Percentiles rank a stretch among this genome's conserved stretches.
Evolutionary conservation across 2,113 vertebrate genomes (phyloP).

Genomic region (Chunga burmeisteri): DNA sequence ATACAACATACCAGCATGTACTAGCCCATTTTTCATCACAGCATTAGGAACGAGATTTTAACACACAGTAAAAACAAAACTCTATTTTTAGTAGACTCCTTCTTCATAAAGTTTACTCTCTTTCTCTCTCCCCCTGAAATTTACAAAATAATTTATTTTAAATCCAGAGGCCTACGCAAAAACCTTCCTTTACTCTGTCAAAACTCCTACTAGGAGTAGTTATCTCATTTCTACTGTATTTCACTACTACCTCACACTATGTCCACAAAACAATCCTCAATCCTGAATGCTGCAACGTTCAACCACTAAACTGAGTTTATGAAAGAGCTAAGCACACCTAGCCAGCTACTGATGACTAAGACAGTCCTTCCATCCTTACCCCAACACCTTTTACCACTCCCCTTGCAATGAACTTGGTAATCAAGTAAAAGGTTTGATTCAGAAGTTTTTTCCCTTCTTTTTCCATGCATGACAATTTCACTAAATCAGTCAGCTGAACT

Average conservation of each 20-base stretch:
- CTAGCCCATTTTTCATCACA: not conserved
- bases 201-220: not conserved
- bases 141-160: not conserved
- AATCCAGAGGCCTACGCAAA: rapidly evolving
- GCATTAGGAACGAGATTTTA: not conserved
- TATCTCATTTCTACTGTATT: not conserved
- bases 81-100: not conserved
- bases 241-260: not conserved
- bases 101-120: not conserved
- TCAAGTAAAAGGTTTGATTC: not conserved
- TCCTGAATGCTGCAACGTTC: not conserved
- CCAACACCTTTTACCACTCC: not conserved
- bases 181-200: not conserved
- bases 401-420: not conserved
- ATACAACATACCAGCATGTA: not conserved
- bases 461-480: not conserved
- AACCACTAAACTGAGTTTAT: not conserved
- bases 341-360: rapidly evolving
- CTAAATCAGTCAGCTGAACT: not conserved
- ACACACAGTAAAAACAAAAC: not conserved
- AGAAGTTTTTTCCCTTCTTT: not conserved
- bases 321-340: not conserved
- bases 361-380: not conserved
- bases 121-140: not conserved
- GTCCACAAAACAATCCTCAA: not conserved